Conservation (phyloP, 2,113 vertebrate genomes). For the Ciconia maguari region DNA sequence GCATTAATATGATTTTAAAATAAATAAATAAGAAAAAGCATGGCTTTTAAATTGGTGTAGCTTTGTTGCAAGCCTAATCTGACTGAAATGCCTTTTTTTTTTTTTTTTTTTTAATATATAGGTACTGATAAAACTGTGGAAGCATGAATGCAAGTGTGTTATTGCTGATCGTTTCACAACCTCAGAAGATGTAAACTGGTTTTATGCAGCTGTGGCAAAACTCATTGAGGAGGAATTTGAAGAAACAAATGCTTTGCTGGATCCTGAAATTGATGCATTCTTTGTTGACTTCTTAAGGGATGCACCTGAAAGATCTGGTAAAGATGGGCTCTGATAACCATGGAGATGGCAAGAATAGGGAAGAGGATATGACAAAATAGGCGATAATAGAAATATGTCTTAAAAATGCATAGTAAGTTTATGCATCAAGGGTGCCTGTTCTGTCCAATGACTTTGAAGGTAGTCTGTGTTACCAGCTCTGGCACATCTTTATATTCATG, state of each 20-base stretch:
- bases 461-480: not conserved
- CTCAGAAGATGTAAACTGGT: conserved; percentile 86
- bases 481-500: not conserved
- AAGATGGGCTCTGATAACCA: not conserved
- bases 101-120: not conserved
- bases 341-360: not conserved
- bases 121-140: conserved; percentile 87
- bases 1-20: not conserved
- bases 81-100: not conserved
- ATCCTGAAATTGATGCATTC: conserved; percentile 76
- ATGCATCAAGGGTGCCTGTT: not conserved
- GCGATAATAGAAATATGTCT: not conserved
- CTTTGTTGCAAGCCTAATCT: not conserved
- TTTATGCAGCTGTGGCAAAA: conserved; percentile 78
- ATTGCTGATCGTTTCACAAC: conserved; percentile 91
- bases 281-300: conserved; percentile 95
- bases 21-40: not conserved
- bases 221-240: conserved; percentile 80
- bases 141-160: conserved; percentile 93
- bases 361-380: not conserved
- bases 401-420: not conserved
- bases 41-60: not conserved
- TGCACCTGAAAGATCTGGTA: conserved; percentile 86
- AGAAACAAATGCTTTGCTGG: conserved; percentile 65
- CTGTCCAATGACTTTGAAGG: not conserved